Percentiles rank a stretch among this genome's conserved stretches.
Conservation (phyloP, 2,888 invertebrate species). For the Oxystoma pomonae region DNA sequence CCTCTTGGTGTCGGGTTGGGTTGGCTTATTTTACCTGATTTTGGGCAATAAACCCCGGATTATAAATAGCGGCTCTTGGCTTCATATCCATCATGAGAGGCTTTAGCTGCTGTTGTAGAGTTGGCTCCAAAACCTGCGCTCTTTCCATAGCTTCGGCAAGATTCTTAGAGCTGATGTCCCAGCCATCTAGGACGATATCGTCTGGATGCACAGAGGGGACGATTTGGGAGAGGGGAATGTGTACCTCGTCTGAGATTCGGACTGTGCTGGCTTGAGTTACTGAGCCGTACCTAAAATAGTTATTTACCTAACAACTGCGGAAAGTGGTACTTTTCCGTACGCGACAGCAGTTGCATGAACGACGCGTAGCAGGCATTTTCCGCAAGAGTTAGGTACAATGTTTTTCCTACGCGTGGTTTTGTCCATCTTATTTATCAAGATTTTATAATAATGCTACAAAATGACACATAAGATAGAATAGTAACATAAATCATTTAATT, state of each 20-base stretch:
- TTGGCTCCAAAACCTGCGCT: conserved; percentile 80
- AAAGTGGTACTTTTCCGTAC: no score
- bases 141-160: conserved; percentile 83
- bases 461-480: no score
- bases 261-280: conserved; percentile 90
- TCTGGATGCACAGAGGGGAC: conserved; percentile 89
- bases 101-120: conserved; percentile 73
- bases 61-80: conserved; percentile 84
- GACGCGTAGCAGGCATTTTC: no score
- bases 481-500: no score
- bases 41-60: conserved; percentile 91
- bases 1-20: no score
- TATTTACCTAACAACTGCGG: no score
- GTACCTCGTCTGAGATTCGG: conserved; percentile 70
- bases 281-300: conserved; percentile 59
- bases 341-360: no score
- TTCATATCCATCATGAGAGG: conserved; percentile 63
- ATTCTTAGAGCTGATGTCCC: conserved; percentile 83
- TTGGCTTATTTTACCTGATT: no score
- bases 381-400: no score
- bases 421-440: no score
- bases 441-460: no score
- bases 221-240: conserved; percentile 62
- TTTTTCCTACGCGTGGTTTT: no score
- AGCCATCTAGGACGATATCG: conserved; percentile 84